Evolutionary conservation across 1,140 invertebrate genomes (phyloP), one percentile per base, ranked within the genome.

Genomic region (Propsilocerus akamusi): DNA sequence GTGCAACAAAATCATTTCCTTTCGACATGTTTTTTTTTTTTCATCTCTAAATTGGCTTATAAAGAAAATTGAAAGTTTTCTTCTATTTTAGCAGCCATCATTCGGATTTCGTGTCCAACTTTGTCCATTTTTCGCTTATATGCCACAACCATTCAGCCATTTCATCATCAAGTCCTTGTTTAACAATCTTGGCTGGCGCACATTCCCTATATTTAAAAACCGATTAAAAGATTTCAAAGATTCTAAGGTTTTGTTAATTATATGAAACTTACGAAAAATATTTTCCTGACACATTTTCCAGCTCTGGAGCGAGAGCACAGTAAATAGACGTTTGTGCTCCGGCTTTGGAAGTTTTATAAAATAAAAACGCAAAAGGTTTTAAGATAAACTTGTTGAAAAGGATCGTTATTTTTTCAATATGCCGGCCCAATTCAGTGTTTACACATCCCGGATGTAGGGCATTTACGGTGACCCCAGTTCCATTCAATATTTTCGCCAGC

Each of bases 291-390:
- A 66, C 75, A 75, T 11, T 76, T 57, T 52, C 83, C 82, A 55
- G 74, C 77, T 59, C 78, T 65, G 53, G 79, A 60, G 83, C 78
- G 1, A 88, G 62, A 4, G 83, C 74, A 59, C 86, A 86, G 58
- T 86, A 75, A 37, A 93, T 67, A 1, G 78, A 77, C 1, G 86
- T 89, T 64, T 89, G 86, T 6, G 83, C 83, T 0, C 86, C 86
- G 55, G 81, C 72, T 53, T 73, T 70, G 0, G 73, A 69, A 8
- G 66, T 71, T 62, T 83, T 85, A 23, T 74, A 65, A 48, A 77
- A 72, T 1, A 64, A 63, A 24, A 53, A 61, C 0, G 60, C 26
- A 0, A 68, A 1, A 7, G 52, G 34, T 2, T 49, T 3, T 12
- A 56, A 64, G 2, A 69, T 22, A 49, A 46, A 57, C 46, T 49